Evolutionary conservation across 2,797 vertebrate genomes (phyloP).

Genomic region (Sciurus carolinensis): DNA sequence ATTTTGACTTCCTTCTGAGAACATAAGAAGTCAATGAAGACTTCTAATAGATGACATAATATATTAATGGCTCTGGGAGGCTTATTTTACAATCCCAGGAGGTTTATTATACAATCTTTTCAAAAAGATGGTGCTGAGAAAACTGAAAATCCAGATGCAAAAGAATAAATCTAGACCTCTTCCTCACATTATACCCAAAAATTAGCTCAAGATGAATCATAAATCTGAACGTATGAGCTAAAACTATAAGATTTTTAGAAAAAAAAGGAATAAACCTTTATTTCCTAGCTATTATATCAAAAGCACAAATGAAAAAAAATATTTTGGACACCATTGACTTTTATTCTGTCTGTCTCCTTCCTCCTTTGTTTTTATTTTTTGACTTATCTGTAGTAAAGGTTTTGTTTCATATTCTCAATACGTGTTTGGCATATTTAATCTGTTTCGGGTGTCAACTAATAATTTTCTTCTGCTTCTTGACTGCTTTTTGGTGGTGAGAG

Average conservation of each 20-base stretch:
- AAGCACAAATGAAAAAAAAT: neutral
- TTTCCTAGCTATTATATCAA: neutral
- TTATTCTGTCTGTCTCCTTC: neutral
- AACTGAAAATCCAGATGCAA: neutral
- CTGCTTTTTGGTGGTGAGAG: slow-evolving; percentile 4
- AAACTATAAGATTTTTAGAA: neutral
- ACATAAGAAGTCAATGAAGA: slow-evolving; percentile 1
- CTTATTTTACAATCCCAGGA: neutral
- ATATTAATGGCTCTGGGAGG: neutral
- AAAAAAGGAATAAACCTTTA: neutral
- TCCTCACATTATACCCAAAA: neutral
- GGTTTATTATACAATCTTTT: neutral
- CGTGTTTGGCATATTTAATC: slow-evolving; percentile 7
- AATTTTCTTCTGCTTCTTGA: slow-evolving; percentile 25
- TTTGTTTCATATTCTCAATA: neutral
- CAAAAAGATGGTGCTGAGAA: neutral
- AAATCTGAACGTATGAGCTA: neutral
- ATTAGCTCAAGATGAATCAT: neutral
- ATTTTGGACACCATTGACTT: neutral
- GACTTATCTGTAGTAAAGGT: neutral
- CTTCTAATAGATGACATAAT: neutral
- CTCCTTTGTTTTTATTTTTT: slow-evolving; percentile 1
- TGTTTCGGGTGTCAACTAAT: neutral
- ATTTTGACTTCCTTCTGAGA: slow-evolving; percentile 15
- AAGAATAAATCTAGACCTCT: neutral